phyloP scores from a whole-genome alignment of 1,140 invertebrate genomes.

The Drosophila pandora region DNA sequence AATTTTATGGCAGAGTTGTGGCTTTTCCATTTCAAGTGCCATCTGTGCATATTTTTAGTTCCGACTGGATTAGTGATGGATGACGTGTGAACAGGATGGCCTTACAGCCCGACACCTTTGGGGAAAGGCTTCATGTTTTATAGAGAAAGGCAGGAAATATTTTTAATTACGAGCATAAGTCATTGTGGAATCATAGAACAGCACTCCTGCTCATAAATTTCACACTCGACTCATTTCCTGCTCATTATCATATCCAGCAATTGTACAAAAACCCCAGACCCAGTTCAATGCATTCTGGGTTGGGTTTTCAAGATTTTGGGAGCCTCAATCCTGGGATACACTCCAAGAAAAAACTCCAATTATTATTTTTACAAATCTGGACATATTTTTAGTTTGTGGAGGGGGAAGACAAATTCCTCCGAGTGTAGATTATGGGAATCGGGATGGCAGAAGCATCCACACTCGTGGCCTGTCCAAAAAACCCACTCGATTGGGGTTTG shows the following conservation, averaged over 20 bases:
- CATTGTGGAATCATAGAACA: slow-evolving; percentile 48
- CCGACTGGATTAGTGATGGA: slow-evolving; percentile 13
- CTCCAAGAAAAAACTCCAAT: neutral
- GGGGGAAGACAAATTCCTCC: neutral
- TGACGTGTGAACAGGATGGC: slow-evolving; percentile 30
- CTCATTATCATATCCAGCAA: slow-evolving; percentile 71
- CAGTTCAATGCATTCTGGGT: slow-evolving; percentile 44
- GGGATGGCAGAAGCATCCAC: slow-evolving; percentile 35
- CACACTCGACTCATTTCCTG: slow-evolving; percentile 80
- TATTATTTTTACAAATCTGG: neutral
- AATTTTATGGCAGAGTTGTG: slow-evolving; percentile 38
- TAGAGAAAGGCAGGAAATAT: slow-evolving; percentile 28
- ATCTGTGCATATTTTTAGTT: slow-evolving; percentile 48
- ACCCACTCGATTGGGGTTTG: slow-evolving; percentile 77
- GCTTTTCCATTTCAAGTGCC: slow-evolving; percentile 29
- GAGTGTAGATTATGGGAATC: slow-evolving; percentile 13
- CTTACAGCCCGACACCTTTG: slow-evolving; percentile 26
- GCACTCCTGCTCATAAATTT: slow-evolving; percentile 77
- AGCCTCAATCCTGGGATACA: slow-evolving; percentile 18
- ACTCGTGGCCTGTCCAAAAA: slow-evolving; percentile 63
- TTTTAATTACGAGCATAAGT: slow-evolving; percentile 74
- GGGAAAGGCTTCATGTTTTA: slow-evolving; percentile 36
- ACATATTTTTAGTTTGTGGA: neutral
- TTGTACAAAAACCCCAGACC: slow-evolving; percentile 50
- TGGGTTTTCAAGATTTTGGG: slow-evolving; percentile 36